Percentiles rank a stretch among this genome's conserved stretches.
phyloP scores from a whole-genome alignment of 2,113 vertebrate genomes.

The Tachycineta bicolor region DNA sequence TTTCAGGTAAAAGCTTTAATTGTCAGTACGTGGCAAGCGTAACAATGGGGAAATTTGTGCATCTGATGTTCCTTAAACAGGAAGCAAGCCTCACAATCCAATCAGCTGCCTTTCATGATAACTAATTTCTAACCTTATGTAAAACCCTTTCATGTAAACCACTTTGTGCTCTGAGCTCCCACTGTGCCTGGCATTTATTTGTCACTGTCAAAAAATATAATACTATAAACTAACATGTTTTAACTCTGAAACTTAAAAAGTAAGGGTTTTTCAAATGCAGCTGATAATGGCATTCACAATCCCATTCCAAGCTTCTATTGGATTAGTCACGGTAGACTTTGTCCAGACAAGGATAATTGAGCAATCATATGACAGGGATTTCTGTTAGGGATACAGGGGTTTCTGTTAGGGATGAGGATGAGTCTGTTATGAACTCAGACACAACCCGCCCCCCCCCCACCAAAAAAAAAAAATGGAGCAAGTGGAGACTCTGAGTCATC shows the following conservation, averaged over 20 bases:
- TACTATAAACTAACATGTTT: neutral
- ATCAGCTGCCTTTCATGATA: conserved; percentile 38
- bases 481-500: neutral
- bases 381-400: neutral
- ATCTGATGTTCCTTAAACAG: conserved; percentile 27
- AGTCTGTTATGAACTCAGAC: neutral
- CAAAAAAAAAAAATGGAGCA: neutral
- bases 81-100: neutral
- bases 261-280: neutral
- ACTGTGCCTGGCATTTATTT: conserved; percentile 15
- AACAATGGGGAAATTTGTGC: conserved; percentile 15
- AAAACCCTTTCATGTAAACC: neutral
- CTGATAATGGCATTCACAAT: neutral
- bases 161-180: neutral
- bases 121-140: conserved; percentile 27
- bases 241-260: neutral
- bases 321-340: neutral
- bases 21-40: neutral
- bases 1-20: conserved; percentile 57
- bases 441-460: neutral
- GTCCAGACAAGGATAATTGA: neutral
- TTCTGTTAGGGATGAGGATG: neutral
- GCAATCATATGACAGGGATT: neutral
- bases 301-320: neutral
- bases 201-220: neutral